Evolutionary conservation across 2,888 invertebrate genomes (phyloP), one percentile per base, ranked within the genome.

Genomic region (Hirtodrosophila alboralis): DNA sequence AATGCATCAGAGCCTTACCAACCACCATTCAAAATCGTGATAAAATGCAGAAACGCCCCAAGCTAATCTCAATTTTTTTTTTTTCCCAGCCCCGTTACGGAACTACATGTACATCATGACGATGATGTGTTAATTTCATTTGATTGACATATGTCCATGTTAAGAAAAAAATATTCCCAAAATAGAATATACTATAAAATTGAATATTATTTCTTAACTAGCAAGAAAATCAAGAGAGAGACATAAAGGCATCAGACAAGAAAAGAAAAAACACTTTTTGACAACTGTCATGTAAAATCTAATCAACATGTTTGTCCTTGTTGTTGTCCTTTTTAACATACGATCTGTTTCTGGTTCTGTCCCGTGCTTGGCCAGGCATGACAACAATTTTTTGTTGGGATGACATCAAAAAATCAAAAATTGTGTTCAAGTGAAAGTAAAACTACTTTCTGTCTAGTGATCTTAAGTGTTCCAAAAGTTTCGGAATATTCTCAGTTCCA

Each of bases 81-180:
- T 48, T 70, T 75, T 60, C 73, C 73, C 66, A 60, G 26, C 49
- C 23, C 27, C 9, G 10, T 23, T 44, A 14, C 27, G 8, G 3
- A 26, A 6, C 16, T 27, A 23, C 13, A 10, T 4, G 14, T 13
- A 38, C 9, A 27, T 41, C 27, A 6, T 37, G 54, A 61, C 78
- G 86, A 79, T 52, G 72, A 83, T 52, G 79, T 79, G 79, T 79
- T 79, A 75, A 80, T 80, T 75, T 85, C 56, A 62, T 73, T 79
- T 80, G 79, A 80, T 85, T 85, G 86, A 85, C 86, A 83, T 83
- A 64, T 79, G 84, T 78, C 75, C 74, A 30, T 16, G 26, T 23
- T 59, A 34, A 37, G 14, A 21, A 37, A 28, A 54, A 72, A 47
- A n/a, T n/a, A n/a, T n/a, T n/a, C n/a, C n/a, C n/a, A n/a, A n/a